phyloP scores from a whole-genome alignment of 2,113 vertebrate species.

The Dipodomys ordii region DNA sequence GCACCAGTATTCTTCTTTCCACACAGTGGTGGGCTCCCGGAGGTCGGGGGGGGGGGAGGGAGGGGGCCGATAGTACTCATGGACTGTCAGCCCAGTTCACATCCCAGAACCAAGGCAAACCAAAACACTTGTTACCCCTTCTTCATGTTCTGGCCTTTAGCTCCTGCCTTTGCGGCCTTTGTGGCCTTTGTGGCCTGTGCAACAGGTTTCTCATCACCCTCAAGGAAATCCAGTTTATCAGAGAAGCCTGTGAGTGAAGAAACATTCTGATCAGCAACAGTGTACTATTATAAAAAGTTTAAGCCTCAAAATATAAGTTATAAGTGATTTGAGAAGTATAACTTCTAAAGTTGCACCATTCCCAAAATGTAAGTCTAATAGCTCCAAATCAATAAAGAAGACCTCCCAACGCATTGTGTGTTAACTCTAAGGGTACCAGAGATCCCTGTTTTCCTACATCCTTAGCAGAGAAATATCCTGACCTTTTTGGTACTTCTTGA shows the following conservation, averaged over 20 bases:
- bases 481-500: conserved; percentile 99
- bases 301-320: background rate
- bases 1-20: background rate
- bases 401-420: background rate
- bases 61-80: background rate
- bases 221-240: conserved; percentile 98
- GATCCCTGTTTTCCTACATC: background rate
- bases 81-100: background rate
- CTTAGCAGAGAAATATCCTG: background rate
- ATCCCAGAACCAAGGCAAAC: background rate
- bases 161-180: conserved; percentile 80
- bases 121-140: conserved; percentile 81
- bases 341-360: background rate
- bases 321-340: background rate
- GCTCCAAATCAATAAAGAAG: background rate
- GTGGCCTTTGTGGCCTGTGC: conserved; percentile 78
- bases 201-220: conserved; percentile 88
- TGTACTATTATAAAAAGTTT: background rate
- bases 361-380: background rate
- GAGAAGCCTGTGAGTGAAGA: conserved; percentile 91
- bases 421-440: background rate
- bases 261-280: background rate
- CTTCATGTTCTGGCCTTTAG: conserved; percentile 80
- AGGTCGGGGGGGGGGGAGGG: too few relatives aligned
- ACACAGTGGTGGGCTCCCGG: background rate